Base-by-base conservation (phyloP, 1,140 invertebrate genomes). In the Sitodiplosis mosellana region DNA sequence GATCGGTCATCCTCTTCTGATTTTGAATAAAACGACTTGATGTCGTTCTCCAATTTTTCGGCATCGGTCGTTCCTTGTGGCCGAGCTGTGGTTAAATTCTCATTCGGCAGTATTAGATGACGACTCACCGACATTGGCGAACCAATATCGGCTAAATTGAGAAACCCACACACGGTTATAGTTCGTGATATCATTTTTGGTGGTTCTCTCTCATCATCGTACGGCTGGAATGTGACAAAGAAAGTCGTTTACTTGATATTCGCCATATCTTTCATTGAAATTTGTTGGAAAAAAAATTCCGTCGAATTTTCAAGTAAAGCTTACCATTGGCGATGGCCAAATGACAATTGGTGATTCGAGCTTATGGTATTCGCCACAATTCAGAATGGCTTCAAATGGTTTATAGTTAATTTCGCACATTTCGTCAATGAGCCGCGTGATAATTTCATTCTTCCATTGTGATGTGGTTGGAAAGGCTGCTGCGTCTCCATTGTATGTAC, bases 121-220 rank as follows among this genome's bases (percentile, higher is more conserved):
- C 89, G 73, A 42, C 89, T 94, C 48, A 91, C 70, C 4, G 86
- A 82, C 53, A 87, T 87, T n/a, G 92, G 92, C 54, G 89, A 94
- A n/a, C 88, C 86, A 21, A 90, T 75, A 63, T 90, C 85, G 1
- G 73, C 72, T 1, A 86, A 74, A n/a, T 81, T 74, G 46, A 92
- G 69, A 62, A 89, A 91, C 3, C 88, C 88, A 63, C 80, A 78
- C 34, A 91, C 78, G 59, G 81, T 75, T 46, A 91, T 69, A 17
- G 70, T 72, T 51, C 77, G 72, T n/a, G 76, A 74, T 53, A 86
- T 66, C 34, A 68, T 72, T 47, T 71, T 69, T 3, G 65, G 68
- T 47, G 71, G 68, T 1, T 70, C 55, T 38, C 69, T 59, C 49
- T 71, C 65, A 45, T 71, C 66, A 54, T 77, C 74, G 54, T 74